Evolutionary conservation across 2,113 vertebrate species (phyloP).

Genomic region (Panthera tigris): DNA sequence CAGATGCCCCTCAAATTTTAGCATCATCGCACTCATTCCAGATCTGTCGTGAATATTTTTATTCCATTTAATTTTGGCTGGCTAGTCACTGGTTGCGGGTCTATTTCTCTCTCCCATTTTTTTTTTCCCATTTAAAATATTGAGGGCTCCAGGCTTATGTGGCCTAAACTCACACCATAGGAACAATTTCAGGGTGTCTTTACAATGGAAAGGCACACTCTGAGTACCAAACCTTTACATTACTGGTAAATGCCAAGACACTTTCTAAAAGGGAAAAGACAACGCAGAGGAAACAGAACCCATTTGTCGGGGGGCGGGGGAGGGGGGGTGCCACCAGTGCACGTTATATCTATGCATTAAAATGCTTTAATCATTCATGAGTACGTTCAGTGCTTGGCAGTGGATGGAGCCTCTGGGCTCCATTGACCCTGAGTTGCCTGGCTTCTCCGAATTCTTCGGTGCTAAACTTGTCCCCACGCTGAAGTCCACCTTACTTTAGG

Average conservation of each 20-base stretch:
- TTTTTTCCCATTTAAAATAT: neutral
- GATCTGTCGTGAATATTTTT: neutral
- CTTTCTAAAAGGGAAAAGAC: neutral
- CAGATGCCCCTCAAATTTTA: neutral
- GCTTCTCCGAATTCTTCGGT: neutral
- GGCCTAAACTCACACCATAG: neutral
- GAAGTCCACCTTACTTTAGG: rapidly evolving
- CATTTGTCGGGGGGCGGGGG: neutral
- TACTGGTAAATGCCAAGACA: neutral
- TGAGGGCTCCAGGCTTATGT: neutral
- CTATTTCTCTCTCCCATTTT: neutral
- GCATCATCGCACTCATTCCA: neutral
- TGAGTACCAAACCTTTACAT: neutral
- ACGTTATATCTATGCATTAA: conserved; percentile 3
- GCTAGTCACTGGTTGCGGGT: neutral
- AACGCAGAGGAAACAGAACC: neutral
- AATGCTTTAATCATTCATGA: neutral
- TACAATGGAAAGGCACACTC: neutral
- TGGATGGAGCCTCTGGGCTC: neutral
- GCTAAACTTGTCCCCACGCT: neutral
- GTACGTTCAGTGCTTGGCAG: neutral
- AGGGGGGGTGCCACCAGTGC: neutral
- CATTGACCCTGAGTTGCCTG: neutral
- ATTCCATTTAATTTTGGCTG: neutral
- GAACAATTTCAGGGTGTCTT: neutral